Evolutionary conservation across 2,113 vertebrate genomes (phyloP), one percentile per base, ranked within the genome.

Genomic region (Passer montanus): DNA sequence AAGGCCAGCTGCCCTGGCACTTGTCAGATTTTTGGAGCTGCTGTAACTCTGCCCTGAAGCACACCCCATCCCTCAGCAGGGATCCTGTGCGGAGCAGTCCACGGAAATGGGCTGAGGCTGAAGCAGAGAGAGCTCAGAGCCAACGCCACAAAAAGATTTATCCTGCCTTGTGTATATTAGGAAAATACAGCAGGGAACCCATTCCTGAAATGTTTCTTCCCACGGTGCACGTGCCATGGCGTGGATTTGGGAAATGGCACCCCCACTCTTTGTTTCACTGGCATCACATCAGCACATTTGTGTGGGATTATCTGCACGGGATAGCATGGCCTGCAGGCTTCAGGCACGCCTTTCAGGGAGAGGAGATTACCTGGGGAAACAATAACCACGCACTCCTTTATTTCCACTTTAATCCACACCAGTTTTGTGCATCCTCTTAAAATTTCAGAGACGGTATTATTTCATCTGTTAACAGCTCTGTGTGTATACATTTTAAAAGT

Each of bases 151-250:
- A 14, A 24, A 31, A 31, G 37, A 22, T 89, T 62, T 62, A 28
- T 74, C 47, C 73, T 33, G 39, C 41, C 27, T 10, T 1, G 2
- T 8, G 6, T 2, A 1, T 7, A 9, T 41, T 13, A 27, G 73
- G n/a, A 55, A 70, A 67, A 49, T 7, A 24, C 2, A 37, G 52
- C 46, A 31, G n/a, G 60, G 76, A 77, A 43, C 2, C 27, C 30
- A 1, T 46, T 50, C 14, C 64, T 64, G 58, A 21, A 28, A 19
- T 21, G 31, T n/a, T 19, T 33, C 47, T 55, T 19, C 59, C 44
- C 43, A 30, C 10, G 21, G 0, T 11, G 44, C 33, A 3, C 2
- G 0, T 9, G 27, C 49, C 24, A 0, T 5, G 70, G 49, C 74
- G 20, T 62, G 66, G 70, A 26, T 70, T 43, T 90, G 74, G 86